Evolutionary conservation across 64 coral and sea anemone species (phyloP).

Genomic region (Dendrophyllia cribrosa): DNA sequence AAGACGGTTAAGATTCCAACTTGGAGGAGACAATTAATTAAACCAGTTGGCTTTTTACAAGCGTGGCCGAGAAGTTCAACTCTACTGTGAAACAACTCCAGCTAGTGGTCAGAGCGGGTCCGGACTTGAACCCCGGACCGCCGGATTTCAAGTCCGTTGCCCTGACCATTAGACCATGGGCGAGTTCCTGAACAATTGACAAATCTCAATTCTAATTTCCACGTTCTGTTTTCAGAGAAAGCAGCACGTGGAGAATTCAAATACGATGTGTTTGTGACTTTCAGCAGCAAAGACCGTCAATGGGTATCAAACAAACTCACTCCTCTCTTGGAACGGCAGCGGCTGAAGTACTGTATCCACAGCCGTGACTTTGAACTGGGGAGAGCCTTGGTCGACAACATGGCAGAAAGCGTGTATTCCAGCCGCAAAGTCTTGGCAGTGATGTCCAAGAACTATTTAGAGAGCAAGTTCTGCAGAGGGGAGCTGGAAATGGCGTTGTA

Average conservation of each 20-base stretch:
- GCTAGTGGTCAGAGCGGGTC: too few species aligned
- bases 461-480: conserved; percentile 46
- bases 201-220: too few species aligned
- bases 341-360: conserved; percentile 51
- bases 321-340: conserved; percentile 51
- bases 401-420: conserved; percentile 59
- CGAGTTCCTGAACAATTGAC: too few species aligned
- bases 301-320: conserved; percentile 47
- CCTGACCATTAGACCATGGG: too few species aligned
- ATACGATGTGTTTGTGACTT: conserved; percentile 67
- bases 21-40: too few species aligned
- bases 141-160: too few species aligned
- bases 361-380: conserved; percentile 64
- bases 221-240: not conserved
- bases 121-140: too few species aligned
- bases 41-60: too few species aligned
- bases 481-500: conserved; percentile 65
- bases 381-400: conserved; percentile 60
- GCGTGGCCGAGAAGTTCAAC: too few species aligned
- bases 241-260: not conserved
- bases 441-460: conserved; percentile 69
- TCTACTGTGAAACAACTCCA: too few species aligned
- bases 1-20: too few species aligned
- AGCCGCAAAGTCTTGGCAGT: conserved; percentile 64
- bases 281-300: conserved; percentile 55